Base-by-base conservation (phyloP, 1,140 invertebrate genomes). In the Meloidogyne hapla region DNA sequence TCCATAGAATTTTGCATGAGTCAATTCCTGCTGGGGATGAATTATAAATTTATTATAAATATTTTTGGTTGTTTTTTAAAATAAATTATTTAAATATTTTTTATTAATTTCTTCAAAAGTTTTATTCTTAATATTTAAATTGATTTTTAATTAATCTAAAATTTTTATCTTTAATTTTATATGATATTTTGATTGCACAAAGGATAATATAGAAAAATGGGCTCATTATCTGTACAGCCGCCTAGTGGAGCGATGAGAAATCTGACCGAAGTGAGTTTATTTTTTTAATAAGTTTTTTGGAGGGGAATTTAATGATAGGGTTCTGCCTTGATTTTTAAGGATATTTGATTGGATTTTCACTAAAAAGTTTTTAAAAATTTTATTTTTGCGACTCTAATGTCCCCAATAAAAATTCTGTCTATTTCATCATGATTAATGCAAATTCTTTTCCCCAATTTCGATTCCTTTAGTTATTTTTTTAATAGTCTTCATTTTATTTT, bases 11-110 rank as follows among this genome's bases (percentile, higher is more conserved):
- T 89, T 89, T 99, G 84, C 95, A 98, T 89, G 96, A 99, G 90
- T 94, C 95, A 26, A 93, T 98, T 84, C 95, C 96, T 70, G 94
- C 94, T 78, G 96, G 96, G 70, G 96, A 99, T 90, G 96, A 99
- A 89, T 95, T 98, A 89, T 85, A 78, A 82, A 33, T 72, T 33
- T 40, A 21, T 40, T 65, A 25, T 25, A 26, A 28, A 28, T n/a
- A 42, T 72, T 45, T 23, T 66, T 23, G 12, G 10, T 23, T 71
- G 25, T 5, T 67, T 42, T 74, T 13, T 75, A 12, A 75, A 66
- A 15, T 56, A 75, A 75, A 75, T 25, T 12, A 45, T 62, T 45
- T 1, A 25, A 61, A 40, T n/a, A 28, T 18, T 25, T 38, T 26
- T 21, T 26, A 15, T 26, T 70, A 6, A n/a, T 72, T 38, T 42